Evolutionary conservation across 2,113 vertebrate species (phyloP).

Genomic region (Daphoenositta chrysoptera): DNA sequence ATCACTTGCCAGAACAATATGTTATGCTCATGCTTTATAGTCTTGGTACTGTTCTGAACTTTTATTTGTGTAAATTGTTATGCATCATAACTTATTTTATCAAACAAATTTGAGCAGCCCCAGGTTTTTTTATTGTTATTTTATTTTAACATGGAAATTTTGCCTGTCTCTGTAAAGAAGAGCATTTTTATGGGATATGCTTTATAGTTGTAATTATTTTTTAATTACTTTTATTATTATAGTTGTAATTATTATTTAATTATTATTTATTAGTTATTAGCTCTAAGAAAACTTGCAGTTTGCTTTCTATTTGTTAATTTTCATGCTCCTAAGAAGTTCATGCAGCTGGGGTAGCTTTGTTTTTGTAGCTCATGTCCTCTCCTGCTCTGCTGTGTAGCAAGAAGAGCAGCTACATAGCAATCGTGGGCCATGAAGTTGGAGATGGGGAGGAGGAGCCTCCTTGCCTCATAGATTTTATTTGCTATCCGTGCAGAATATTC

Average conservation of each 20-base stretch:
- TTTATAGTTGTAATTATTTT: not conserved
- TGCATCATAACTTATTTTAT: constrained; percentile 50
- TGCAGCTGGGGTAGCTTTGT: not conserved
- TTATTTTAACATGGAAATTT: not conserved
- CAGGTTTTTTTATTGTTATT: not conserved
- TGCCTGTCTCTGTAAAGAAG: not conserved
- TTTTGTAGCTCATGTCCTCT: not conserved
- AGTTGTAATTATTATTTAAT: not conserved
- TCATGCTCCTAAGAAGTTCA: not conserved
- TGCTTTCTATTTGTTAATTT: not conserved
- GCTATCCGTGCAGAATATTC: not conserved
- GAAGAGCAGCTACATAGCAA: not conserved
- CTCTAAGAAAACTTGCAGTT: not conserved
- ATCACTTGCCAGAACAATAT: constrained; percentile 71
- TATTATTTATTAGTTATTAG: not conserved
- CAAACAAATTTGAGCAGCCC: constrained; percentile 46
- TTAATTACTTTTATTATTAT: not conserved
- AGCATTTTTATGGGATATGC: not conserved
- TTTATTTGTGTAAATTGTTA: constrained; percentile 66
- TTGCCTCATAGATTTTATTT: not conserved
- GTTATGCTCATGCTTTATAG: constrained; percentile 64
- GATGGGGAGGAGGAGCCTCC: not conserved
- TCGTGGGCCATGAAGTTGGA: not conserved
- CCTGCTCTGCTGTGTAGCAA: not conserved
- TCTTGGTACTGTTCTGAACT: constrained; percentile 23